Evolutionary conservation across 2,113 vertebrate genomes (phyloP), one percentile per base, ranked within the genome.

Genomic region (Urocolius indicus): DNA sequence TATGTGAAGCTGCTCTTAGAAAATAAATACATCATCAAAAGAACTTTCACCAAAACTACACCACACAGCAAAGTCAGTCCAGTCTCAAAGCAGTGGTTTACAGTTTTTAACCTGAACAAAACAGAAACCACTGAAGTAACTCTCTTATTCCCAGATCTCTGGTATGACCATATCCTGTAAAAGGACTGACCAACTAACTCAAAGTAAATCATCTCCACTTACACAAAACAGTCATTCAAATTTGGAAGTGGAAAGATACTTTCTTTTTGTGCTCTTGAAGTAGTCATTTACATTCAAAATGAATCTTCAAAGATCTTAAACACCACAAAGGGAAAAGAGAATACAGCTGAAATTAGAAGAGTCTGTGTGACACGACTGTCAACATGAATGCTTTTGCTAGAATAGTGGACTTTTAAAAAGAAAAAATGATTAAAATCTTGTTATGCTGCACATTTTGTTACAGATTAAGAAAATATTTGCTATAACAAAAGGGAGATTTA

Each of bases 231-330:
- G 4, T 73, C 93, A 95, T 34, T 87, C 85, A 84, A 10, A 59
- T 58, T 34, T 18, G 34, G 34, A 94, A 75, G 76, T 81, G 76
- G 90, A 84, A 84, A 86, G 49, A 41, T 41, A 83, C 78, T 78
- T 83, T 84, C 22, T 86, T 69, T 94, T 83, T 80, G 78, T 63
- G 48, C 29, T 87, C 73, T 11, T 90, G 77, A 93, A 92, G 34
- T 72, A 67, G 72, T 80, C 57, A 94, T 76, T 95, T 95, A 84
- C 48, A 85, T 71, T 72, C 82, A 72, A 87, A 97, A 91, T 38
- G 32, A 66, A 71, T 48, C 43, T 55, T 86, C 55, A 79, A 75
- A 93, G 38, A 77, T 58, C 72, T 43, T 80, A 78, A 66, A 72
- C 7, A 20, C 16, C 62, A 84, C 36, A 58, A 77, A 73, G 19